These are phyloP conservation scores for Nothocercus nigrocapillus DNA, from an alignment of 2,113 vertebrate genomes.

Conservation along the genomic window DNA sequence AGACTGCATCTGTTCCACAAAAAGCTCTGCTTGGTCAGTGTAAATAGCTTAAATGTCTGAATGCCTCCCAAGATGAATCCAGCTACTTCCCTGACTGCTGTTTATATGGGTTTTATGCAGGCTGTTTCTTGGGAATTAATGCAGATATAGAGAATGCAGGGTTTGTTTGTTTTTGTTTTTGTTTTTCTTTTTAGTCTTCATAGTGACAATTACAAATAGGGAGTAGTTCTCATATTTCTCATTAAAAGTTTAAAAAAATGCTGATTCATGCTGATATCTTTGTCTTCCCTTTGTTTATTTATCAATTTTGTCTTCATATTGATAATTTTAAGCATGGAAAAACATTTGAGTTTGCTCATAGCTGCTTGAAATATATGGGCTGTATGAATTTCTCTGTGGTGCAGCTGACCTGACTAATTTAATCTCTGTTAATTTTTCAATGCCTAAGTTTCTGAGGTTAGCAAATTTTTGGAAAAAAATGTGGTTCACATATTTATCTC, in stretches of 20 bases:
- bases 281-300: neutral
- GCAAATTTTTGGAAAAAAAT: neutral
- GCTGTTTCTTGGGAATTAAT: neutral
- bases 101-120: neutral
- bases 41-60: neutral
- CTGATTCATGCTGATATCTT: conserved; percentile 14
- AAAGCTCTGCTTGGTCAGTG: neutral
- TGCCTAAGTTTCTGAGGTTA: neutral
- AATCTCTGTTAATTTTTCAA: neutral
- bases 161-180: neutral
- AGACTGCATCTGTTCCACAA: neutral
- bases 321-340: conserved; percentile 33
- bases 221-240: neutral
- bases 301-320: conserved; percentile 9
- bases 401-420: neutral
- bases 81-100: neutral
- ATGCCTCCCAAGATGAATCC: neutral
- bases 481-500: neutral
- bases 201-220: neutral
- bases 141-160: neutral
- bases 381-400: neutral
- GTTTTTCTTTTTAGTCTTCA: neutral
- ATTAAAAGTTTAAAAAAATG: conserved; percentile 11
- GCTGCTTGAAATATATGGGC: neutral
- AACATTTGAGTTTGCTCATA: neutral